Base-by-base conservation (phyloP, 2,888 invertebrate genomes). In the Halictus quadricinctus region DNA sequence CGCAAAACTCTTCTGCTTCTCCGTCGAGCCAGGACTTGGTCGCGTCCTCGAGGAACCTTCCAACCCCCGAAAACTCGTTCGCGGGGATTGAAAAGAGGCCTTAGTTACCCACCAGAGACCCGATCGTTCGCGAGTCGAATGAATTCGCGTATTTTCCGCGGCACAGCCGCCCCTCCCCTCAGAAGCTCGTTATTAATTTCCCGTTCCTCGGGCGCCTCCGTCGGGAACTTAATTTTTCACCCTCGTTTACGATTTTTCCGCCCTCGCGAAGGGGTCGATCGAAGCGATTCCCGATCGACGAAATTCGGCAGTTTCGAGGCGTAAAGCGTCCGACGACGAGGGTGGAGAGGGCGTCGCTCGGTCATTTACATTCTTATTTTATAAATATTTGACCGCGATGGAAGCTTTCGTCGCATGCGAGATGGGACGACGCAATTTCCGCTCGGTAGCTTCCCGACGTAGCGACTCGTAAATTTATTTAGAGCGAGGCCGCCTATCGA, bases 41-140 rank as follows among this genome's bases (percentile, higher is more conserved):
- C 41, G 41, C 41, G 69, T 70, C n/a, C 85, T 75, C 50, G 29
- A 48, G 36, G 36, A 81, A 83, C 85, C 18, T 72, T 21, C 69
- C 69, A 21, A 13, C 43, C 70, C 72, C 48, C 29, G 60, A 15
- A 10, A 54, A 77, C 21, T 81, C 85, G 80, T 87, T 87, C 83
- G 74, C 90, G 88, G 91, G 92, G 92, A 92, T 93, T 92, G 93
- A 93, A 93, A 93, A 92, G 91, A 92, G 93, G 91, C 90, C 90
- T 90, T 92, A 93, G 93, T 93, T 93, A 90, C 91, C 88, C 93
- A 90, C 93, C 87, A 91, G 93, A 93, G 93, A 93, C 92, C 88
- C 69, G 85, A 88, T 87, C 83, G 89, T 85, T 86, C 88, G 88
- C 90, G 92, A 90, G 91, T 91, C 89, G 91, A 92, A 94, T 93